phyloP scores from a whole-genome alignment of 30 jellyfish, hydroid and myxozoan species.

The Hydractinia symbiolongicarpus region DNA sequence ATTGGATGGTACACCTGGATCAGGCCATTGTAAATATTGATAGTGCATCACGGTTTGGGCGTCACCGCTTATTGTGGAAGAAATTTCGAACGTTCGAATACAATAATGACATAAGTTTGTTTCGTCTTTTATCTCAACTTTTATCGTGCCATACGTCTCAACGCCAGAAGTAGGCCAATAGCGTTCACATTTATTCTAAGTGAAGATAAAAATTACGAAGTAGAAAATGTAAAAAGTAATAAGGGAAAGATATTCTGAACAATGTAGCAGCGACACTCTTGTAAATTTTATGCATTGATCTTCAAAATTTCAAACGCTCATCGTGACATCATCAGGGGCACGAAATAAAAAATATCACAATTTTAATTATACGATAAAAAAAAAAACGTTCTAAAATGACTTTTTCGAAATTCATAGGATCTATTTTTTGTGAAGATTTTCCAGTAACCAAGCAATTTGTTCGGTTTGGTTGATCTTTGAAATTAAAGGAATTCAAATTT shows the following conservation, averaged over 20 bases:
- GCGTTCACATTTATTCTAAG: constrained; percentile 83
- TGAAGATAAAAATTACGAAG: no score
- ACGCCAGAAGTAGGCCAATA: constrained; percentile 93
- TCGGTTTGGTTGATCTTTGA: no score
- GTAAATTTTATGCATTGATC: no score
- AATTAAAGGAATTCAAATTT: background rate
- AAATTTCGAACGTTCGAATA: constrained; percentile 70
- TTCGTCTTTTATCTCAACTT: constrained; percentile 54
- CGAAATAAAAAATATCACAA: no score
- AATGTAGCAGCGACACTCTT: no score
- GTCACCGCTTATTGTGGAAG: constrained; percentile 35
- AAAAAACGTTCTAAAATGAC: no score
- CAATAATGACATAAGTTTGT: constrained; percentile 64
- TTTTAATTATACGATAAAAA: no score
- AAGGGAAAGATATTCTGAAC: background rate
- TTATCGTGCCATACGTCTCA: constrained; percentile 63
- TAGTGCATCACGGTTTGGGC: constrained; percentile 68
- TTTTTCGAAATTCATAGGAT: no score
- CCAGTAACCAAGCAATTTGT: no score
- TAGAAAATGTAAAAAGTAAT: background rate
- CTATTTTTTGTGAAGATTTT: no score
- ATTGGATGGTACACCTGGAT: constrained; percentile 83
- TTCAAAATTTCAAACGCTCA: no score
- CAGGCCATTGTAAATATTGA: constrained; percentile 98
- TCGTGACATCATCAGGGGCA: no score